A percentile compares a stretch with the other conserved stretches of the same genome.
These are phyloP conservation scores for Oryzias curvinotus DNA, from an alignment of 2,113 vertebrate genomes.

Conservation along the genomic window DNA sequence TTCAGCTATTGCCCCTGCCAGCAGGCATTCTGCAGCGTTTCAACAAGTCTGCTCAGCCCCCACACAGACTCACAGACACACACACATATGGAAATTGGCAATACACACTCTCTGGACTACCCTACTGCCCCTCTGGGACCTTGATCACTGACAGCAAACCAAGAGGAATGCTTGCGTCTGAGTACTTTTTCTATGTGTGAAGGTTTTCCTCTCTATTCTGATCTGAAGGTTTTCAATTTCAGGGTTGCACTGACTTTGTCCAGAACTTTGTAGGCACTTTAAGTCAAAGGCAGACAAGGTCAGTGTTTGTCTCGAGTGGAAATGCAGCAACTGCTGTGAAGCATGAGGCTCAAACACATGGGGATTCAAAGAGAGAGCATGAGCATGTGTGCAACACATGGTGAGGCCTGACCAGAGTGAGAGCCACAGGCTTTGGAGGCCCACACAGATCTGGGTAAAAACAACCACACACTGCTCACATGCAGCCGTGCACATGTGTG, in stretches of 20 bases:
- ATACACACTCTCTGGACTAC: slow-evolving; percentile 16
- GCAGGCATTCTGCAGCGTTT: slow-evolving; percentile 36
- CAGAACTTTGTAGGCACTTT: slow-evolving; percentile 20
- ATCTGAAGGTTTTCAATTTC: not conserved
- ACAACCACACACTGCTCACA: slow-evolving; percentile 41
- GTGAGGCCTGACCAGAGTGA: slow-evolving; percentile 36
- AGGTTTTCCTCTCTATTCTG: slow-evolving; percentile 2
- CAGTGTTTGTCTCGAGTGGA: slow-evolving; percentile 51
- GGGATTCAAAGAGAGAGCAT: slow-evolving; percentile 58
- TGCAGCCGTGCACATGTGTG: slow-evolving; percentile 8
- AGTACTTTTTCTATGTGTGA: not conserved
- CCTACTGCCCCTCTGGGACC: slow-evolving; percentile 16
- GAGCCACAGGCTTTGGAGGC: slow-evolving; percentile 55
- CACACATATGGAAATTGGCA: slow-evolving; percentile 25
- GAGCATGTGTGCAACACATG: slow-evolving; percentile 79
- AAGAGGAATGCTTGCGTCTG: not conserved
- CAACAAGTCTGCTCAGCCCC: slow-evolving; percentile 39
- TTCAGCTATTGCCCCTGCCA: slow-evolving; percentile 52
- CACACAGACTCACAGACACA: slow-evolving; percentile 20
- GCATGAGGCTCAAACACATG: slow-evolving; percentile 67
- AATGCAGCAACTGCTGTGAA: slow-evolving; percentile 62
- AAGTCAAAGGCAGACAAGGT: slow-evolving; percentile 30
- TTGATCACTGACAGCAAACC: slow-evolving; percentile 41
- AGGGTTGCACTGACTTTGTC: slow-evolving; percentile 19
- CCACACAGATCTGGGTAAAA: slow-evolving; percentile 59